Evolutionary conservation across 2,888 invertebrate genomes (phyloP), one percentile per base, ranked within the genome.

Genomic region (Caenorhabditis japonica): DNA sequence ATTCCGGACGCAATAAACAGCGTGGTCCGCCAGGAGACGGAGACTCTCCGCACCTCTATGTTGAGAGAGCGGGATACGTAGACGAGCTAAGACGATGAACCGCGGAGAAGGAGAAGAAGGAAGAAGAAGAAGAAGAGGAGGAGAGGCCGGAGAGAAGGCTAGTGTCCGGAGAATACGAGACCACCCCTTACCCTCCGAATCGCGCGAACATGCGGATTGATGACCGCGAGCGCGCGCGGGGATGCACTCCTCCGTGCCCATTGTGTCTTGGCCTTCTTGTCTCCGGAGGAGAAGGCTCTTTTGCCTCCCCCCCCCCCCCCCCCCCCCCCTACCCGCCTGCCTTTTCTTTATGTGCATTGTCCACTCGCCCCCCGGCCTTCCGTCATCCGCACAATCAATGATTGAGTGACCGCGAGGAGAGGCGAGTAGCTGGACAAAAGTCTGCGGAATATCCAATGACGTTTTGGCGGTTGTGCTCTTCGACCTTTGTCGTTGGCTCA

Each of bases 371-470:
- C n/a, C n/a, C n/a, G n/a, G n/a, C n/a, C n/a, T n/a, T n/a, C n/a
- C n/a, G n/a, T n/a, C n/a, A n/a, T 51, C 51, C 38, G 58, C 51
- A 59, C 56, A 71, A 71, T 71, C 62, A 71, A 71, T 71, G 71
- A 62, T 62, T 62, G 58, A 71, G 58, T 71, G 71, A 71, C 71
- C 71, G 58, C 38, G 55, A 47, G 61, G 15, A 56, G 66, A 8
- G 38, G 52, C 53, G 25, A n/a, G n/a, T n/a, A n/a, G n/a, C n/a
- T n/a, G n/a, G n/a, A n/a, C n/a, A n/a, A n/a, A n/a, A n/a, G n/a
- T n/a, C n/a, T n/a, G n/a, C n/a, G n/a, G n/a, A n/a, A n/a, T n/a
- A n/a, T n/a, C n/a, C n/a, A n/a, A n/a, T n/a, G n/a, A n/a, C n/a
- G n/a, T n/a, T n/a, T n/a, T n/a, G n/a, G n/a, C n/a, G n/a, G n/a